phyloP scores from a whole-genome alignment of 2,888 invertebrate genomes.

The Zygaena filipendulae region DNA sequence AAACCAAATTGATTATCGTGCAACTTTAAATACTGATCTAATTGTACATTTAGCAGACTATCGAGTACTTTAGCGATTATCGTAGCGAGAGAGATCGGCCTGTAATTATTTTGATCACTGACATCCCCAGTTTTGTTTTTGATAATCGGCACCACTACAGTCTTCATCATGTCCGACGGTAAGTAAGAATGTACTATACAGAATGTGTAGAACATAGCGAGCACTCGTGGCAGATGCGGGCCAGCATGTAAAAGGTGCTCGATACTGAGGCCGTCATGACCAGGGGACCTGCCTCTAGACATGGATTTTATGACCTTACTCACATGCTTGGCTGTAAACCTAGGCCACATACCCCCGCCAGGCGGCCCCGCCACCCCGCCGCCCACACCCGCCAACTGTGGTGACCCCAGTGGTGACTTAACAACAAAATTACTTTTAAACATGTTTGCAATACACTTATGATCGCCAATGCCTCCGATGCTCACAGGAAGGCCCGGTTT shows the following conservation, averaged over 20 bases:
- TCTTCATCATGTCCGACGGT: slow-evolving; percentile 6
- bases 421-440: not conserved
- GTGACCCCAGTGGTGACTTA: too few relatives aligned
- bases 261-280: too few relatives aligned
- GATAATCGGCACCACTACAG: too few relatives aligned
- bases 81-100: slow-evolving; percentile 4
- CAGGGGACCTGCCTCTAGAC: too few relatives aligned
- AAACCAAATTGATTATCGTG: slow-evolving; percentile 11
- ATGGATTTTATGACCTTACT: too few relatives aligned
- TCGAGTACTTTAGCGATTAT: slow-evolving; percentile 4
- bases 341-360: too few relatives aligned
- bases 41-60: slow-evolving; percentile 1
- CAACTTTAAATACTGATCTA: not conserved
- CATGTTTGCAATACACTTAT: not conserved
- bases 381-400: too few relatives aligned
- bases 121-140: slow-evolving; percentile 8
- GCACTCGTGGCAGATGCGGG: slow-evolving; percentile 4
- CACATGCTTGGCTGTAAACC: too few relatives aligned
- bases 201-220: slow-evolving; percentile 3
- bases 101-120: slow-evolving; percentile 4
- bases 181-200: slow-evolving; percentile 9
- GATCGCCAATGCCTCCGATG: not conserved
- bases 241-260: slow-evolving; percentile 8
- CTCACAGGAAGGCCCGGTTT: not conserved
- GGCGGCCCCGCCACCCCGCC: too few relatives aligned